These are phyloP conservation scores for Strigops habroptila DNA, from an alignment of 2,113 vertebrate genomes.

Conservation along the genomic window DNA sequence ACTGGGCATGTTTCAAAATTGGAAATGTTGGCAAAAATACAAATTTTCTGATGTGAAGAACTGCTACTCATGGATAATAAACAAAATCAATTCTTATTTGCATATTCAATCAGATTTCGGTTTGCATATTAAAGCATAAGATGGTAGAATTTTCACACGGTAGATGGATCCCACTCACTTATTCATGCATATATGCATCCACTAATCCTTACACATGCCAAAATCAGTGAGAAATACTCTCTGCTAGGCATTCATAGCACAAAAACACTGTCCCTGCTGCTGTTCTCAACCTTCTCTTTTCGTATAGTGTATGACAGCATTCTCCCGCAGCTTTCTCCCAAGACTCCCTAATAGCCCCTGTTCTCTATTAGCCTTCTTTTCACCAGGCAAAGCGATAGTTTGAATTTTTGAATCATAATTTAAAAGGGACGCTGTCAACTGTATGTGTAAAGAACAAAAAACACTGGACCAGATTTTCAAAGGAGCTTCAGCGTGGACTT, in stretches of 20 bases:
- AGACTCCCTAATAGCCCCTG: background rate
- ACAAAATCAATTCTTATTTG: conserved; percentile 61
- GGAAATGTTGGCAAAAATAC: conserved; percentile 42
- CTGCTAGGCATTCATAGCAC: conserved; percentile 36
- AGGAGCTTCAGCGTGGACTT: background rate
- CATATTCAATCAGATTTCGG: conserved; percentile 52
- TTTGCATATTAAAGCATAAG: conserved; percentile 62
- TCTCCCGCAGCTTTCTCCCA: background rate
- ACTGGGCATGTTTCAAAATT: background rate
- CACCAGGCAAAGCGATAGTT: background rate
- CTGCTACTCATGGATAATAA: conserved; percentile 47
- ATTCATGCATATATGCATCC: conserved; percentile 47
- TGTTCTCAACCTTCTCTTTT: conserved; percentile 14
- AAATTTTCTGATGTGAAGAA: conserved; percentile 42
- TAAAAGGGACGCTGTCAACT: conserved; percentile 21
- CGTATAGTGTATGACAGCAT: background rate
- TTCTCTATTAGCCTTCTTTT: conserved; percentile 13
- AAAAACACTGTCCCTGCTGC: conserved; percentile 40
- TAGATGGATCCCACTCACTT: conserved; percentile 42
- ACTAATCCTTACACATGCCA: conserved; percentile 47
- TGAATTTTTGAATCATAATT: conserved; percentile 43
- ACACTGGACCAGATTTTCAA: background rate
- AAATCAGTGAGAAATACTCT: conserved; percentile 45
- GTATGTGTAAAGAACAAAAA: conserved; percentile 4
- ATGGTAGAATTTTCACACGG: conserved; percentile 55